phyloP scores from a whole-genome alignment of 1,140 invertebrate species.

The Temnothorax nylanderi region DNA sequence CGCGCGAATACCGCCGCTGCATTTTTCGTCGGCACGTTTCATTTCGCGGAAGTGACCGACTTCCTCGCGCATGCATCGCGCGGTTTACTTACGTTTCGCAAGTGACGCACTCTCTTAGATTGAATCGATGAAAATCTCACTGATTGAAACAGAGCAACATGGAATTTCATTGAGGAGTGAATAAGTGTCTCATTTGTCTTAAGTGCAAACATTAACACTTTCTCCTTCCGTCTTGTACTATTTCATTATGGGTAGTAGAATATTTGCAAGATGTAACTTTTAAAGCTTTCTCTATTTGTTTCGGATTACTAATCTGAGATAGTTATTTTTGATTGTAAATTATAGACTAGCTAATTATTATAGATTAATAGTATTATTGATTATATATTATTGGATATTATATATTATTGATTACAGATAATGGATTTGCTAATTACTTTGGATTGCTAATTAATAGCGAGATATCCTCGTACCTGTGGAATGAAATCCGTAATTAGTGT shows the following conservation, averaged over 20 bases:
- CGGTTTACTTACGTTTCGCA: constrained; percentile 16
- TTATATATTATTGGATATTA: constrained; percentile 17
- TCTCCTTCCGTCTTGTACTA: background rate
- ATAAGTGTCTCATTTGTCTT: background rate
- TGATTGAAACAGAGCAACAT: background rate
- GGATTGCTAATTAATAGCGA: constrained; percentile 20
- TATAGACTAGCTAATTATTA: constrained; percentile 7
- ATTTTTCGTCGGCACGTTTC: constrained; percentile 14
- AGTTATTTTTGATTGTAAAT: background rate
- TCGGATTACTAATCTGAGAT: background rate
- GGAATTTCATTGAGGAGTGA: background rate
- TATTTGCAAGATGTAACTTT: background rate
- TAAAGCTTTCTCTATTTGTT: background rate
- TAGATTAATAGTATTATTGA: constrained; percentile 11
- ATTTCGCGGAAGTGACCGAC: background rate
- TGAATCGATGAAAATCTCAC: background rate
- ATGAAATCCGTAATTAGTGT: background rate
- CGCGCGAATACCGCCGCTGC: background rate
- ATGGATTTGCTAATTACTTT: constrained; percentile 11
- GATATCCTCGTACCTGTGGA: background rate
- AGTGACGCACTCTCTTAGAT: background rate
- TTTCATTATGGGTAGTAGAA: background rate
- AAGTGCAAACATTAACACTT: background rate
- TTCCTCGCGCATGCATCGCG: background rate
- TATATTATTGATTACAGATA: constrained; percentile 30